Conservation (phyloP, 2,113 vertebrate genomes). For the Apaloderma vittatum region DNA sequence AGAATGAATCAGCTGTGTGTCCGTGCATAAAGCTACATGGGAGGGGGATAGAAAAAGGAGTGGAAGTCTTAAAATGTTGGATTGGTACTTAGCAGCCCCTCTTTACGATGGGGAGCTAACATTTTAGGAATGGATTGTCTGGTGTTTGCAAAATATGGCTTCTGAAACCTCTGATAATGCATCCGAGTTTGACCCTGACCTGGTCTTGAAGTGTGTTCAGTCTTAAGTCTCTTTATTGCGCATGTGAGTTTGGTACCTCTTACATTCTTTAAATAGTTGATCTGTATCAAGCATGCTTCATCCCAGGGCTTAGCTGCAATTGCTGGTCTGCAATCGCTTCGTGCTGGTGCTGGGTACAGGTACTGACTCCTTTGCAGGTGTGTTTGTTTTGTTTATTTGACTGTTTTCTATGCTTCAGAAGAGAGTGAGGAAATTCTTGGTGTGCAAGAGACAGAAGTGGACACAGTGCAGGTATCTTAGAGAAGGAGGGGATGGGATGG, state of each 20-base stretch:
- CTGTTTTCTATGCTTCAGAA: not conserved
- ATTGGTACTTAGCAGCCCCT: not conserved
- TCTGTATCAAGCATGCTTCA: slow-evolving; percentile 58
- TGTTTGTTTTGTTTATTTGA: not conserved
- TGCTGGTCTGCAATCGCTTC: slow-evolving; percentile 11
- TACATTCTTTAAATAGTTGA: slow-evolving; percentile 72
- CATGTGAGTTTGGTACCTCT: slow-evolving; percentile 42
- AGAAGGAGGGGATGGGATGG: not conserved
- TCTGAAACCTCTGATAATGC: not conserved
- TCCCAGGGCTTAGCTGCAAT: slow-evolving; percentile 46
- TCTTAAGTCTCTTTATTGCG: slow-evolving; percentile 11
- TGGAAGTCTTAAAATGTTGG: not conserved
- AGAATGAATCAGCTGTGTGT: not conserved
- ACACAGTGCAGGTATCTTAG: not conserved
- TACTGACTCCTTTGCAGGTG: not conserved
- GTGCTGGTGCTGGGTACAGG: not conserved
- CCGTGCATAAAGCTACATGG: not conserved
- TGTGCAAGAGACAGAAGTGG: not conserved
- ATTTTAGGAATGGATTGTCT: not conserved
- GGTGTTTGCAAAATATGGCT: not conserved
- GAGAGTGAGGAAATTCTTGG: not conserved
- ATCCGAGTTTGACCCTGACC: not conserved
- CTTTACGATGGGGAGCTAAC: not conserved
- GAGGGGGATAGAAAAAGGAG: not conserved
- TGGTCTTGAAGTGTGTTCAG: not conserved